phyloP scores from a whole-genome alignment of 2,888 invertebrate genomes.

The Poecilus cupreus region DNA sequence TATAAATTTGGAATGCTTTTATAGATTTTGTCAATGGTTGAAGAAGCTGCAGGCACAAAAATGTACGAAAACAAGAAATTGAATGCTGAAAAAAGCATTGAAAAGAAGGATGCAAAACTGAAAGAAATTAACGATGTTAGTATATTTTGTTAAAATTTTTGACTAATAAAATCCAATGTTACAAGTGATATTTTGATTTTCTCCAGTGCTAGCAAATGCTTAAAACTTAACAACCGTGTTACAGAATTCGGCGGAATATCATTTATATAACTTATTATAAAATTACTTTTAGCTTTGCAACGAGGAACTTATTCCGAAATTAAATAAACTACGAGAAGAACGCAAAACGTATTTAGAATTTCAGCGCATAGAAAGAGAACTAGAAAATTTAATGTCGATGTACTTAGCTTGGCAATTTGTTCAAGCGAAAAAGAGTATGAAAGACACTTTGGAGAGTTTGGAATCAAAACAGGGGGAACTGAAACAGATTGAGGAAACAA shows the following conservation, averaged over 20 bases:
- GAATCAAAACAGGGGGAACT: conserved; percentile 64
- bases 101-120: conserved; percentile 94
- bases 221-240: too few relatives aligned
- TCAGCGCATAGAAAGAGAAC: conserved; percentile 88
- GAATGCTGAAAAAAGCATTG: conserved; percentile 88
- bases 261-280: not conserved
- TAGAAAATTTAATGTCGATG: conserved; percentile 86
- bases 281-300: conserved; percentile 76
- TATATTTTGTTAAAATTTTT: conserved; percentile 59
- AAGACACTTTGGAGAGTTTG: conserved; percentile 66
- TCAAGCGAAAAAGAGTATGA: conserved; percentile 62
- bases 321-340: conserved; percentile 90
- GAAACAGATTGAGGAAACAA: conserved; percentile 71
- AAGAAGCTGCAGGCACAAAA: conserved; percentile 98
- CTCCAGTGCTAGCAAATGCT: too few relatives aligned
- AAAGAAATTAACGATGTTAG: conserved; percentile 87
- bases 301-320: conserved; percentile 93
- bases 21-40: conserved; percentile 95
- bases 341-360: conserved; percentile 89
- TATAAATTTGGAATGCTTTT: conserved; percentile 42
- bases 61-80: conserved; percentile 97
- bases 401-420: conserved; percentile 83
- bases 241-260: too few relatives aligned
- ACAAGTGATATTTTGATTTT: too few relatives aligned
- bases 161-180: too few relatives aligned